Base-by-base conservation (phyloP, 2,797 vertebrate genomes). In the Thunnus albacares region DNA sequence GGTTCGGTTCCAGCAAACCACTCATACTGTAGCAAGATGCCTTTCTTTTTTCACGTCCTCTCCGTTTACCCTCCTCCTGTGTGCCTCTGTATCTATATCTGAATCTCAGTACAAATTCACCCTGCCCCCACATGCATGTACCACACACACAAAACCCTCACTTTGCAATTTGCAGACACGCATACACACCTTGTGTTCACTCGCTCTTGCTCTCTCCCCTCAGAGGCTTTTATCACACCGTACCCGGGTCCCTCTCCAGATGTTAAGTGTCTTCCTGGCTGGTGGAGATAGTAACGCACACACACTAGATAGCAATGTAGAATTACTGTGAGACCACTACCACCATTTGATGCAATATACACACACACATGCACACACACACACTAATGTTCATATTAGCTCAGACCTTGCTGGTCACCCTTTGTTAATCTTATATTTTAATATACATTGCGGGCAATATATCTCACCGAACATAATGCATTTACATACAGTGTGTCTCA, bases 201-300 rank as follows among this genome's bases (percentile, higher is more conserved):
- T 67, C 26, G 22, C 70, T 72, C 68, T 26, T 13, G 7, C 77
- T 64, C 51, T 57, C 26, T 72, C 33, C 55, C 81, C 80, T 71
- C 58, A 18, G 74, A 80, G 79, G 82, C 73, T 93, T 91, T 92
- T 87, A 88, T 86, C 83, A 71, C 58, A 75, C 47, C 5, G 5
- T 79, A 75, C 84, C 79, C 80, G 79, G 72, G 79, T 88, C 75
- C 51, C 87, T 88, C 75, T 91, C 84, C 86, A 91, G 86, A 90
- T 91, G 88, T 85, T 85, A 79, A 88, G 72, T 78, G 72, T 88
- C 81, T 79, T 73, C 66, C 81, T 90, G 87, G 86, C 80, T 82
- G 71, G 58, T 71, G 66, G 73, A 88, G 86, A 90, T 79, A 83
- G 85, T 78, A 77, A 81, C 24, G 47, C 63, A 77, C 68, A 76